Evolutionary conservation across 2,888 invertebrate species (phyloP).

Genomic region (Tupiocoris notatus): DNA sequence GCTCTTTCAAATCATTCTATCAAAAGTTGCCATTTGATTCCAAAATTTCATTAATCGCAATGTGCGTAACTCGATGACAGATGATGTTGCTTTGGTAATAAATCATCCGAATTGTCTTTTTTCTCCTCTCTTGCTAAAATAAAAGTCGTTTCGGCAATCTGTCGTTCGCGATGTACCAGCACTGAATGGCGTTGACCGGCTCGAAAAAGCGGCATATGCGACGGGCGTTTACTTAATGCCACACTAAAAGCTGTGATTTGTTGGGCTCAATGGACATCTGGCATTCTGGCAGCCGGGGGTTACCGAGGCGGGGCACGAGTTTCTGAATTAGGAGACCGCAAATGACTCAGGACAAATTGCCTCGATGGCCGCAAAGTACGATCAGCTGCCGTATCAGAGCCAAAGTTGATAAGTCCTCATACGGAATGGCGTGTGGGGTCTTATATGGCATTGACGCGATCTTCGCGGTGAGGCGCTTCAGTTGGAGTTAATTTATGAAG

Average conservation of each 20-base stretch:
- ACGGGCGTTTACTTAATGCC: not conserved
- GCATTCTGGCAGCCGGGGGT: not conserved
- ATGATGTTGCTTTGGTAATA: too few relatives aligned
- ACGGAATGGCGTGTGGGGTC: not conserved
- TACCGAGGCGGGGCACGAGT: not conserved
- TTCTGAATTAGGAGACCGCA: constrained; percentile 24
- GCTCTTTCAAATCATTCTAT: too few relatives aligned
- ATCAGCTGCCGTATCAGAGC: not conserved
- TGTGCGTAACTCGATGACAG: too few relatives aligned
- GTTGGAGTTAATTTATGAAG: too few relatives aligned
- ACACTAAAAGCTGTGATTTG: not conserved
- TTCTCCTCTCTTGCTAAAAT: not conserved
- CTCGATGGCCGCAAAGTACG: constrained; percentile 36
- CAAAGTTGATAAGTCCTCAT: not conserved
- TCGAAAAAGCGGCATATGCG: not conserved
- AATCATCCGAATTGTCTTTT: too few relatives aligned
- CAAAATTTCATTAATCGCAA: too few relatives aligned
- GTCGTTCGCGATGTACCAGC: not conserved
- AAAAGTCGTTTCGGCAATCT: not conserved
- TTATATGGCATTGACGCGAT: not conserved
- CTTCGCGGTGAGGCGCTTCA: not conserved
- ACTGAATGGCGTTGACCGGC: not conserved
- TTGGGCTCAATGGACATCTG: not conserved
- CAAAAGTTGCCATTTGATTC: too few relatives aligned
- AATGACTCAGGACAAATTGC: constrained; percentile 37